These are phyloP conservation scores for Cavia aperea DNA, from an alignment of 2,113 vertebrate species.

Conservation along the genomic window DNA sequence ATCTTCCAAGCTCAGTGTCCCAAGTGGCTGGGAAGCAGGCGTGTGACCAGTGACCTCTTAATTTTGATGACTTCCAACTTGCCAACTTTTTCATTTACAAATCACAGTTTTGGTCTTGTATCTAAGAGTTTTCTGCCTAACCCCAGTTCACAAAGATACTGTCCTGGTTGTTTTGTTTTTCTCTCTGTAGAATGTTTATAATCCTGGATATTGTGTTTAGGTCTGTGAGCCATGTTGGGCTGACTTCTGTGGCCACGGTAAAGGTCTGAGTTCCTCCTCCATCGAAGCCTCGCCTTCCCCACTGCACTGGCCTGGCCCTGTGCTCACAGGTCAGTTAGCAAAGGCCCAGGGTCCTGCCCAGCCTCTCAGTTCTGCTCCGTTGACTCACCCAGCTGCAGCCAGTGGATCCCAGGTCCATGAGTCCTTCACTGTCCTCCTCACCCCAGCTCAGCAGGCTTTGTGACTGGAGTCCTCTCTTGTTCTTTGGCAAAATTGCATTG, in stretches of 20 bases:
- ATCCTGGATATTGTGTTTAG: not conserved
- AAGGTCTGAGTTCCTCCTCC: not conserved
- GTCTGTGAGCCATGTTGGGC: not conserved
- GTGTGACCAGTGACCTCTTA: not conserved
- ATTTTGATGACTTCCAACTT: not conserved
- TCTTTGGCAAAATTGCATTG: not conserved
- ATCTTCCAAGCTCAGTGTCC: not conserved
- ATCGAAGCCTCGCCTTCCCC: not conserved
- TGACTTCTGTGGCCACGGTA: not conserved
- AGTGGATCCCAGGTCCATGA: rapidly evolving
- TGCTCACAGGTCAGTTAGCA: not conserved
- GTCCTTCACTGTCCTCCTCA: rapidly evolving
- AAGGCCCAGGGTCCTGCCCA: too few relatives aligned
- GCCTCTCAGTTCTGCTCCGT: rapidly evolving
- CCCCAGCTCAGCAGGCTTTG: not conserved
- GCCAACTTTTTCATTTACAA: not conserved
- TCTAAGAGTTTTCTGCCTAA: not conserved
- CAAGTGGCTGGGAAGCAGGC: not conserved
- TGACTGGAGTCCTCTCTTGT: not conserved
- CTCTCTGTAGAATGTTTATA: not conserved
- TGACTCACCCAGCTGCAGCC: not conserved
- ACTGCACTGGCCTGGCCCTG: rapidly evolving
- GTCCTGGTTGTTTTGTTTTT: not conserved
- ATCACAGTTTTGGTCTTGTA: not conserved
- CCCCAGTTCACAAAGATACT: not conserved